Percentiles rank a stretch among this genome's conserved stretches.
These are phyloP conservation scores for Philopedon plagiatum DNA, from an alignment of 2,888 invertebrate species.

Conservation along the genomic window DNA sequence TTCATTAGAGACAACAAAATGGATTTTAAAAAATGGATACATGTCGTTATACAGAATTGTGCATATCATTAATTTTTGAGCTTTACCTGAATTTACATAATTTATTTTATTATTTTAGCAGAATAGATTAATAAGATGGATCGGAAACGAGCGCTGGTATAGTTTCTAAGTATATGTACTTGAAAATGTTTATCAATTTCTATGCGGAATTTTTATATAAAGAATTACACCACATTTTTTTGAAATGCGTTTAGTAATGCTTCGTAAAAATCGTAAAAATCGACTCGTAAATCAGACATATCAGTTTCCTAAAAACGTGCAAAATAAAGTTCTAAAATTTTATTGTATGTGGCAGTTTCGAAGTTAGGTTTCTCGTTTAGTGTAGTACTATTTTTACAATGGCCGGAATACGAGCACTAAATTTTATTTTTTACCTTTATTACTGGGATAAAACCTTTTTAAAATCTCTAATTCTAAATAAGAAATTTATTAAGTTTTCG, in stretches of 20 bases:
- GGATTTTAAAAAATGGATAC: too few species aligned
- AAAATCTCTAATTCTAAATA: constrained; percentile 5
- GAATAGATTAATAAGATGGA: too few species aligned
- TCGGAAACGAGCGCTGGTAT: too few species aligned
- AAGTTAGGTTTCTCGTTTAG: constrained; percentile 47
- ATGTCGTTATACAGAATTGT: too few species aligned
- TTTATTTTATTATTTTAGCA: too few species aligned
- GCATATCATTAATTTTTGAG: too few species aligned
- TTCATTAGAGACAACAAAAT: too few species aligned
- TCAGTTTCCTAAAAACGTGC: constrained; percentile 35
- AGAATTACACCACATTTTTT: constrained; percentile 3
- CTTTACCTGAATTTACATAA: too few species aligned
- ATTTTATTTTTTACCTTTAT: constrained; percentile 49
- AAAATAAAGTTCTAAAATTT: constrained; percentile 50
- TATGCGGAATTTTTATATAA: background rate
- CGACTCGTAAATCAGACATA: constrained; percentile 40
- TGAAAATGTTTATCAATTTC: background rate
- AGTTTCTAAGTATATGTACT: too few species aligned
- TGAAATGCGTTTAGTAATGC: background rate
- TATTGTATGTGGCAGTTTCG: constrained; percentile 42
- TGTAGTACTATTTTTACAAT: constrained; percentile 48
- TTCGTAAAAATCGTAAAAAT: constrained; percentile 21
- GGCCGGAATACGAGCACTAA: constrained; percentile 42
- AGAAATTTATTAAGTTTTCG: too few species aligned
- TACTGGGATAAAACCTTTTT: constrained; percentile 12